These are phyloP conservation scores for Numenius arquata DNA, from an alignment of 2,113 vertebrate genomes.

Conservation along the genomic window DNA sequence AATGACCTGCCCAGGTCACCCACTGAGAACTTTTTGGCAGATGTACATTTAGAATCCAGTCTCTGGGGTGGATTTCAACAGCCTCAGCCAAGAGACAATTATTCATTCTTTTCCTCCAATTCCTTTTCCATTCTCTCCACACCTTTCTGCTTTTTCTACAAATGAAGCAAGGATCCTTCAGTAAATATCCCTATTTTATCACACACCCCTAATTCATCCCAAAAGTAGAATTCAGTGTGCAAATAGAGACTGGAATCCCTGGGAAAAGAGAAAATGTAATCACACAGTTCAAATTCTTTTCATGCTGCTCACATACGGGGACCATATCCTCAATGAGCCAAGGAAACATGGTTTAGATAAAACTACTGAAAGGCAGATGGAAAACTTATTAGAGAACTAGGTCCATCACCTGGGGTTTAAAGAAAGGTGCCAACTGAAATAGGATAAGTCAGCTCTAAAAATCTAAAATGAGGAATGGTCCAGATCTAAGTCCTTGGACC, in stretches of 20 bases:
- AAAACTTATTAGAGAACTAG: neutral
- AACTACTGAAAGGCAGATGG: constrained; percentile 6
- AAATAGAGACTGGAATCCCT: neutral
- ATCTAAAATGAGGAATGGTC: neutral
- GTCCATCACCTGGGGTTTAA: neutral
- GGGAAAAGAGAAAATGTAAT: neutral
- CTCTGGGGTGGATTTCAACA: neutral
- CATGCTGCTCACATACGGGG: neutral
- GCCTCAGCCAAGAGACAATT: neutral
- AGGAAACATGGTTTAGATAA: constrained; percentile 1
- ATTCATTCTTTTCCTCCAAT: neutral
- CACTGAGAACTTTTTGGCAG: neutral
- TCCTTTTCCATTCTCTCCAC: neutral
- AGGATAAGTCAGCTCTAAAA: neutral
- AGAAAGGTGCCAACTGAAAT: neutral
- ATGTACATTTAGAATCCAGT: neutral
- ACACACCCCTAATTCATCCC: neutral
- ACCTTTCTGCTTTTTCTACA: neutral
- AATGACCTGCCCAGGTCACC: neutral
- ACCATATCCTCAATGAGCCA: neutral
- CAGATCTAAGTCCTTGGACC: neutral
- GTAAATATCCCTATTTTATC: neutral
- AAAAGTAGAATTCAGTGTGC: neutral
- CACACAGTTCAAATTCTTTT: neutral
- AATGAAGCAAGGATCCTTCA: neutral